A percentile compares a stretch with the other conserved stretches of the same genome.
phyloP scores from a whole-genome alignment of 2,113 vertebrate species.

The Gambusia affinis region DNA sequence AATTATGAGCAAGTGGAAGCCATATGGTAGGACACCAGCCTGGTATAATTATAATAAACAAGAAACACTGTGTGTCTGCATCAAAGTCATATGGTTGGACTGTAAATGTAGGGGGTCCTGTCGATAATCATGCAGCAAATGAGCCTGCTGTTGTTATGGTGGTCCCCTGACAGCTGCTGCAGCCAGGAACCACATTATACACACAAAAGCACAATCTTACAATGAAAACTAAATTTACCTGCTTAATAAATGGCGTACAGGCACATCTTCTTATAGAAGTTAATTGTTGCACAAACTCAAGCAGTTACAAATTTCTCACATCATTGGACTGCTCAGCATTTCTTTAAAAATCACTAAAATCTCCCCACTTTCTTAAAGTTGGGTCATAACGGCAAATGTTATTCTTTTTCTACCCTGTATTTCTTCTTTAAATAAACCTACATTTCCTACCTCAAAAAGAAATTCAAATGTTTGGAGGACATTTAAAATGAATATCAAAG shows the following conservation, averaged over 20 bases:
- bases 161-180: constrained; percentile 52
- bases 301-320: constrained; percentile 1
- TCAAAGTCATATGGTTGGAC: constrained; percentile 16
- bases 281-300: not conserved
- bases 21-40: constrained; percentile 67
- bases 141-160: constrained; percentile 66
- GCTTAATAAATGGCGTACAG: not conserved
- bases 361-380: constrained; percentile 5
- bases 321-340: not conserved
- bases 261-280: not conserved
- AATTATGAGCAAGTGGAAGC: constrained; percentile 46
- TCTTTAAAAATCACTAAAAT: constrained; percentile 3
- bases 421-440: not conserved
- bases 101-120: constrained; percentile 22
- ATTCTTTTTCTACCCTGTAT: not conserved
- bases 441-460: not conserved
- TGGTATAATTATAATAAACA: constrained; percentile 65
- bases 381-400: not conserved
- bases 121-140: constrained; percentile 76
- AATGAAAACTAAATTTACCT: constrained; percentile 1
- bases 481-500: too few relatives aligned
- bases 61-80: constrained; percentile 33
- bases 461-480: too few relatives aligned
- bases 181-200: constrained; percentile 21
- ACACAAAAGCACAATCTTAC: not conserved